A percentile compares a stretch with the other conserved stretches of the same genome.
Conservation (phyloP, 2,888 invertebrate species). For the Isoperla grammatica region DNA sequence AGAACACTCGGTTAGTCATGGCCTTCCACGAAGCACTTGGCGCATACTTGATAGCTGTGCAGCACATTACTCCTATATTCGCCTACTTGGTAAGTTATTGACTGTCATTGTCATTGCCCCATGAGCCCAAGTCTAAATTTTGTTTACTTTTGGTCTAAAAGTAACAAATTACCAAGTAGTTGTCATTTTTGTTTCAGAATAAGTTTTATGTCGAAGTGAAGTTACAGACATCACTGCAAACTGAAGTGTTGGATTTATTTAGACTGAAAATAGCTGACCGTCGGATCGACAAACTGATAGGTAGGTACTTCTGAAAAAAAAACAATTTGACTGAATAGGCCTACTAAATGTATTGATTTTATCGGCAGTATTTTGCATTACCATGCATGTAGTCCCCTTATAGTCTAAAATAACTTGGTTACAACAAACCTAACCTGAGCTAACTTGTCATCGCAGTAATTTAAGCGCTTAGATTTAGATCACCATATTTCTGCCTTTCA, state of each 20-base stretch:
- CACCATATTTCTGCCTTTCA: constrained; percentile 19
- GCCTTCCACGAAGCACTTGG: constrained; percentile 26
- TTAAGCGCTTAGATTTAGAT: too few species aligned
- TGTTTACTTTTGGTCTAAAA: too few species aligned
- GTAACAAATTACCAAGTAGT: too few species aligned
- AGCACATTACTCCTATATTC: constrained; percentile 28
- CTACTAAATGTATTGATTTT: too few species aligned
- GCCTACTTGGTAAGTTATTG: constrained; percentile 28
- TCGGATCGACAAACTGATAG: constrained; percentile 26
- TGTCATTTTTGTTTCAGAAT: constrained; percentile 28
- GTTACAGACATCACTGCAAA: constrained; percentile 24
- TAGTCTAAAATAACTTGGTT: too few species aligned
- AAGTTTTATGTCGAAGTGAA: constrained; percentile 28
- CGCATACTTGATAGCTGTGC: constrained; percentile 24
- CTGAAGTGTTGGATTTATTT: constrained; percentile 26
- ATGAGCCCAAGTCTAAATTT: too few species aligned
- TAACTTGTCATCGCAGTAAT: too few species aligned
- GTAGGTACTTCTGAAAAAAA: constrained; percentile 13
- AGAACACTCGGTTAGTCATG: constrained; percentile 15
- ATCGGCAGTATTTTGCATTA: too few species aligned
- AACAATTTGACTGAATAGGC: too few species aligned
- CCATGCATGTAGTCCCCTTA: too few species aligned
- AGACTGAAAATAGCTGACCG: constrained; percentile 25
- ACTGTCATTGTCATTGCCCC: too few species aligned
- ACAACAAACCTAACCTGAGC: too few species aligned